Percentiles rank a stretch among this genome's conserved stretches.
Evolutionary conservation across 1,140 invertebrate genomes (phyloP).

Genomic region (Grapholita molesta): DNA sequence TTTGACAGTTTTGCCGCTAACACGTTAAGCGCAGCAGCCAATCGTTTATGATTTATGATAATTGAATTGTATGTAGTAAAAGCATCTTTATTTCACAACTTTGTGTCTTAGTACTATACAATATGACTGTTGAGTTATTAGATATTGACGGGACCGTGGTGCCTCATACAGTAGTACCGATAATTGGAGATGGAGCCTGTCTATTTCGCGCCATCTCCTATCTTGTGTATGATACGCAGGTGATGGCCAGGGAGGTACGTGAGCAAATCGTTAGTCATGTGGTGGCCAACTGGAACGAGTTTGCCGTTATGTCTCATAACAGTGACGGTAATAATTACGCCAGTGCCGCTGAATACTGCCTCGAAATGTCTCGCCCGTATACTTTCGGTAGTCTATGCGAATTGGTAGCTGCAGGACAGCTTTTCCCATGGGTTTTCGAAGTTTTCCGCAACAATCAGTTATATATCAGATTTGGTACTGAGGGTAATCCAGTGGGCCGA

Average conservation of each 20-base stretch:
- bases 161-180: no score
- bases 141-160: no score
- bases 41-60: no score
- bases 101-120: no score
- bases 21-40: no score
- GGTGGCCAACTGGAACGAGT: background rate
- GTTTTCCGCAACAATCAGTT: background rate
- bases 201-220: no score
- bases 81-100: no score
- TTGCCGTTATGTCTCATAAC: background rate
- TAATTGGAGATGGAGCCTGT: no score
- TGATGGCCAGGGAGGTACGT: background rate
- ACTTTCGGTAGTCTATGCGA: slow-evolving; percentile 1
- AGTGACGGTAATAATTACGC: background rate
- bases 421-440: background rate
- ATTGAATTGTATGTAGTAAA: no score
- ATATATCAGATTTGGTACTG: background rate
- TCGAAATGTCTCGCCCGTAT: background rate
- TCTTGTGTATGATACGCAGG: no score
- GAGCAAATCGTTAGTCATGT: background rate
- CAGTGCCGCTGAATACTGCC: background rate
- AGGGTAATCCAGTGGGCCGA: background rate
- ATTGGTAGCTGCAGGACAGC: background rate
- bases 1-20: no score
- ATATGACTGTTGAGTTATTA: no score